A percentile compares a stretch with the other conserved stretches of the same genome.
phyloP scores from a whole-genome alignment of 2,888 invertebrate genomes.

The Tricholauxania praeusta region DNA sequence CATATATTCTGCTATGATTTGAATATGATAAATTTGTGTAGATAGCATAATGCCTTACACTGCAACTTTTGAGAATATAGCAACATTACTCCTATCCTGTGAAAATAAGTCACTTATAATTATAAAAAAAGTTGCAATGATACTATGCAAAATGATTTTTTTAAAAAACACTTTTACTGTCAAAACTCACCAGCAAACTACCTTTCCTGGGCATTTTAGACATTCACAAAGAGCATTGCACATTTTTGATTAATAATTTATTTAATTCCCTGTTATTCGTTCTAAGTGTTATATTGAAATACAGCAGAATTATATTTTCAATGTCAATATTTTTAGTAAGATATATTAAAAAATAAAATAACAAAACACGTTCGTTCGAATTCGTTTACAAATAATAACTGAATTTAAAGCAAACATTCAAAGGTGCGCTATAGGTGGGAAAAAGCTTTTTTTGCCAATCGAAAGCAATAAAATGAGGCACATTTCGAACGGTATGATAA shows the following conservation, averaged over 20 bases:
- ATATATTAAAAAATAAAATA: background rate
- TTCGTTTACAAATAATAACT: constrained; percentile 28
- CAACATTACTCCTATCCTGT: background rate
- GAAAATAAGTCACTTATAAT: background rate
- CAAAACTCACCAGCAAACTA: constrained; percentile 62
- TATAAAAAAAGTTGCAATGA: background rate
- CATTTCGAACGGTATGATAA: constrained; percentile 17
- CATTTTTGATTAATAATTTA: constrained; percentile 50
- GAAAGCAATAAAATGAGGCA: background rate
- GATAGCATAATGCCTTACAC: no score
- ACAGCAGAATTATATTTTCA: background rate
- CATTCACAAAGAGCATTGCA: constrained; percentile 60
- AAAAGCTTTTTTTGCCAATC: constrained; percentile 9
- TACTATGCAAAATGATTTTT: background rate
- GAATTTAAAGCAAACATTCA: background rate
- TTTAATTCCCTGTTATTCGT: background rate
- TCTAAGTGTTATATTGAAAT: background rate
- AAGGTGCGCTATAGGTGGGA: constrained; percentile 11
- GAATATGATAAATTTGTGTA: no score
- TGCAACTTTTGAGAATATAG: background rate
- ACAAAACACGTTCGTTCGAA: constrained; percentile 22
- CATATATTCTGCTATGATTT: no score
- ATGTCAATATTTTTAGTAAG: background rate
- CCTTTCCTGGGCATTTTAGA: constrained; percentile 62
- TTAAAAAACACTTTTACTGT: background rate